A percentile compares a stretch with the other conserved stretches of the same genome.
phyloP scores from a whole-genome alignment of 1,140 invertebrate genomes.

The Heliconius eleuchia region DNA sequence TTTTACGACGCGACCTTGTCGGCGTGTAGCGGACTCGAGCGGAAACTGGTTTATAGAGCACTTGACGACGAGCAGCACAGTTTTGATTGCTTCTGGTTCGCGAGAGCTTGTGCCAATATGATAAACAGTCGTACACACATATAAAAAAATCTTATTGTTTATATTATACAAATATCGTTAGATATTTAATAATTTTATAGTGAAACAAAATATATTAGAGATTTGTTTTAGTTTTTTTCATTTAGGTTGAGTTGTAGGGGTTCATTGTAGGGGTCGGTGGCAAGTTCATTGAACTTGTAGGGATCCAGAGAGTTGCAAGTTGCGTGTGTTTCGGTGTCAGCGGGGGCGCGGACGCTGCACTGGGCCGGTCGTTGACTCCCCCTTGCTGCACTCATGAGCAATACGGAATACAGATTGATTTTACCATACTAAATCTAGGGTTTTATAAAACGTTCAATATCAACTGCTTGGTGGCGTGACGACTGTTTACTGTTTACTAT shows the following conservation, averaged over 20 bases:
- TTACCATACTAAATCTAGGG: conserved; percentile 33
- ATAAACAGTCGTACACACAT: background rate
- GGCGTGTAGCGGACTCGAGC: conserved; percentile 32
- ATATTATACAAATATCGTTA: background rate
- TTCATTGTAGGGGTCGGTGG: conserved; percentile 52
- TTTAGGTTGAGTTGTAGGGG: conserved; percentile 51
- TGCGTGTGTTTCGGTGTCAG: conserved; percentile 54
- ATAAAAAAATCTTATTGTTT: background rate
- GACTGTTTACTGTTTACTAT: background rate
- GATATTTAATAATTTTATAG: background rate
- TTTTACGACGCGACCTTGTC: conserved; percentile 43
- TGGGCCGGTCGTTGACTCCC: conserved; percentile 72
- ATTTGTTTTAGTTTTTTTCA: conserved; percentile 23
- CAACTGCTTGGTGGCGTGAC: background rate
- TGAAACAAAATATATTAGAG: background rate
- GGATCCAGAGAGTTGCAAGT: conserved; percentile 56
- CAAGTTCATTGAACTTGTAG: conserved; percentile 68
- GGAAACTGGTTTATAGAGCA: conserved; percentile 48
- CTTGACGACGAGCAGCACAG: conserved; percentile 45
- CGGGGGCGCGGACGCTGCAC: conserved; percentile 59
- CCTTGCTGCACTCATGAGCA: conserved; percentile 59
- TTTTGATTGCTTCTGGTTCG: conserved; percentile 41
- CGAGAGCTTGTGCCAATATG: background rate
- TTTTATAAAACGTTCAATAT: background rate
- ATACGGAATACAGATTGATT: conserved; percentile 62